Evolutionary conservation across 1,140 invertebrate species (phyloP).

Genomic region (Aphaenogaster rudis): DNA sequence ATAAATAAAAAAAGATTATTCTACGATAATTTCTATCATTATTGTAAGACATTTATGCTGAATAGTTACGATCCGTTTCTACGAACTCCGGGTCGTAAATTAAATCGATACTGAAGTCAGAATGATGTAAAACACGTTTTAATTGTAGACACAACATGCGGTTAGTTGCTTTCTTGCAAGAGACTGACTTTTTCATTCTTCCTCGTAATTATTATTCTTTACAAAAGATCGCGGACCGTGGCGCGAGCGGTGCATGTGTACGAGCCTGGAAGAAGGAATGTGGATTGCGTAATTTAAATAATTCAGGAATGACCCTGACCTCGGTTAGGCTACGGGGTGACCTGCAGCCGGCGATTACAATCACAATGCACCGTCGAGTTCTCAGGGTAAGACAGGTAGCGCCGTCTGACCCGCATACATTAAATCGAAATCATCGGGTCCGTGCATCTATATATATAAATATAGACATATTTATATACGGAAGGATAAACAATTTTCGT

Average conservation of each 20-base stretch:
- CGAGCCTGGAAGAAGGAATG: conserved; percentile 53
- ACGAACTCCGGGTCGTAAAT: not conserved
- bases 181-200: not conserved
- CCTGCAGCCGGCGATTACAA: conserved; percentile 78
- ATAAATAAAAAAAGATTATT: not conserved
- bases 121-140: not conserved
- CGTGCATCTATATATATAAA: conserved; percentile 63
- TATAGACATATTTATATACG: conserved; percentile 28
- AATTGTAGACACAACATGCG: not conserved
- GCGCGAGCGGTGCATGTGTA: conserved; percentile 21
- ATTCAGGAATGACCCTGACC: conserved; percentile 81
- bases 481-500: not conserved
- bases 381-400: conserved; percentile 82
- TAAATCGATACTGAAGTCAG: conserved; percentile 1
- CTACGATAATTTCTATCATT: not conserved
- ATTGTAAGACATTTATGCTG: not conserved
- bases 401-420: conserved; percentile 73
- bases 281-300: conserved; percentile 81
- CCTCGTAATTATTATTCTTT: not conserved
- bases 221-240: conserved; percentile 32
- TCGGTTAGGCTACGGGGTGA: conserved; percentile 75
- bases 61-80: not conserved
- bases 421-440: conserved; percentile 66
- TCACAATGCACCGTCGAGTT: conserved; percentile 79
- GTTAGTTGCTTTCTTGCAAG: not conserved